Conservation (phyloP, 1,140 invertebrate genomes). For the Aculops lycopersici region DNA sequence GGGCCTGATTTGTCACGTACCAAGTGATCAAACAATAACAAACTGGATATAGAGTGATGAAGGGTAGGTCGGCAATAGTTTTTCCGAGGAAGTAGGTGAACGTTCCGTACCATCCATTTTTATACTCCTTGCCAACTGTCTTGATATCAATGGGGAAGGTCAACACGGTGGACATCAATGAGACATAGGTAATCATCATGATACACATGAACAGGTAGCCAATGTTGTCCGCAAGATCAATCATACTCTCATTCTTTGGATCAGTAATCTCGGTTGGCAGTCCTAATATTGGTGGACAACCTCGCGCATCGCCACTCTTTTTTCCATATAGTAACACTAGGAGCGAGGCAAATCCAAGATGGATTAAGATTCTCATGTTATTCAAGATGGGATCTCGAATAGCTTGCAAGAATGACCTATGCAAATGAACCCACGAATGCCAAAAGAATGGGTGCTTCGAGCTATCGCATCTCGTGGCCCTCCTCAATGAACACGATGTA, state of each 20-base stretch:
- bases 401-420: background rate
- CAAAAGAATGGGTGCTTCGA: background rate
- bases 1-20: background rate
- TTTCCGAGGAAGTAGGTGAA: background rate
- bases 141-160: constrained; percentile 41
- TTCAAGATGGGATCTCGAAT: background rate
- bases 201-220: constrained; percentile 77
- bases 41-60: background rate
- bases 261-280: background rate
- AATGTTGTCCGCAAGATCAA: constrained; percentile 24
- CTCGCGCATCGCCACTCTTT: background rate
- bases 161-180: constrained; percentile 87
- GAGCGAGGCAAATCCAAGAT: background rate
- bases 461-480: background rate
- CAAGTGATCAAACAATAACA: background rate
- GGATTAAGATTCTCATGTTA: background rate
- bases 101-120: background rate
- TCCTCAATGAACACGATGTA: background rate
- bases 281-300: constrained; percentile 1
- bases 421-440: background rate
- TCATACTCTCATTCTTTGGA: constrained; percentile 1
- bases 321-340: background rate
- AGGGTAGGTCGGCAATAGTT: background rate
- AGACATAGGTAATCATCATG: constrained; percentile 76
- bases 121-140: background rate